Evolutionary conservation across 2,113 vertebrate species (phyloP), one percentile per base, ranked within the genome.

Genomic region (Tachuris rubrigastra): DNA sequence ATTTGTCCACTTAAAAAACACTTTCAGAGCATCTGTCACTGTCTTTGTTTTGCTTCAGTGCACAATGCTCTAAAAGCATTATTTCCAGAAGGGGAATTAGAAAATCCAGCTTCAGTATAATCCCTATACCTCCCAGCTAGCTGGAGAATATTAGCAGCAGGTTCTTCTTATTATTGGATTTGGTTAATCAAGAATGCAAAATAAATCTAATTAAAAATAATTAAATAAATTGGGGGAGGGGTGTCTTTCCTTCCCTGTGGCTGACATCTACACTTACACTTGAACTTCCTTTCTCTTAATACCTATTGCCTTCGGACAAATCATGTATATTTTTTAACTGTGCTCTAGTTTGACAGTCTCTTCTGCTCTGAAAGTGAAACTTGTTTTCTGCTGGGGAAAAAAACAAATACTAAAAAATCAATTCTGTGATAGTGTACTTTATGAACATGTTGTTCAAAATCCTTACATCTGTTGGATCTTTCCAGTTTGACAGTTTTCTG

Each of bases 1-100:
- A 65, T 96, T 96, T 92, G 78, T 82, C 56, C 73, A 73, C 68
- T 91, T 88, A 76, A 82, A 35, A 92, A 96, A 72, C 75, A 76
- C n/a, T 83, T 69, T 22, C 58, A 80, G 44, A 94, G 37, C 47
- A 86, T 83, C 53, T 79, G n/a, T 66, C 33, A 15, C 25, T 56
- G n/a, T 52, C 27, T 60, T 69, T 77, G 77, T 84, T 95, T 93
- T 85, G n/a, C 74, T 77, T 72, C 59, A 46, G 41, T 58, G 46
- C 53, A 52, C 53, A 79, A 27, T 49, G 41, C 49, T 53, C 74
- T 95, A 73, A 95, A 96, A 96, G 42, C 87, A 35, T 79, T 69
- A 55, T 79, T 93, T 90, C 68, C 87, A 79, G 56, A 65, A 49
- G 85, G 58, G 91, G 91, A 87, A 93, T 60, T 59, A 88, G 69